A percentile compares a stretch with the other conserved stretches of the same genome.
Conservation (phyloP, 2,113 vertebrate genomes). For the Nothocercus nigrocapillus region DNA sequence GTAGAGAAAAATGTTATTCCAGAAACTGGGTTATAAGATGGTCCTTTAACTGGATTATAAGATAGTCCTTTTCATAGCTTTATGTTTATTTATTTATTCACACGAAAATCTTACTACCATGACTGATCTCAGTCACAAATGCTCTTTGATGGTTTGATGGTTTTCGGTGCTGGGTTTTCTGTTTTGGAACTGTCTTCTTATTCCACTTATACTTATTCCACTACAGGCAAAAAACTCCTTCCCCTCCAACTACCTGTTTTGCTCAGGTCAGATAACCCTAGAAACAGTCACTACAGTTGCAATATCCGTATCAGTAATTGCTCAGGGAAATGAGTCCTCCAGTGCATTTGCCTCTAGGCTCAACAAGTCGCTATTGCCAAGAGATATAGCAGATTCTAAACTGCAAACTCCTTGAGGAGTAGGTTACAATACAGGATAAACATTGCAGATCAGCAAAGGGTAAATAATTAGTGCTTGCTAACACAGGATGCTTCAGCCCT, state of each 20-base stretch:
- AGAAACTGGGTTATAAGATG: neutral
- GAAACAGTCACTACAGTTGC: conserved; percentile 68
- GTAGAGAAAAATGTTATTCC: neutral
- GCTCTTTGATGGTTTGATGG: neutral
- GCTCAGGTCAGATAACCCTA: conserved; percentile 1
- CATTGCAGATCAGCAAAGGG: conserved; percentile 41
- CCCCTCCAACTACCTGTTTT: conserved; percentile 19
- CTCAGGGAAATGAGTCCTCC: conserved; percentile 62
- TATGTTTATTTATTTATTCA: neutral
- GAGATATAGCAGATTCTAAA: conserved; percentile 3
- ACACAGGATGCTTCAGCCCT: neutral
- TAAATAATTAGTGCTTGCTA: neutral
- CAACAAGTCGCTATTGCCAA: conserved; percentile 40
- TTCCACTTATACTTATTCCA: neutral
- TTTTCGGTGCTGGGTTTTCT: neutral
- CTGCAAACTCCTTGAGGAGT: conserved; percentile 10
- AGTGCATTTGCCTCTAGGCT: conserved; percentile 32
- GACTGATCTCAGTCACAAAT: neutral
- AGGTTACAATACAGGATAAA: conserved; percentile 56
- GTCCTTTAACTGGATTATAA: neutral
- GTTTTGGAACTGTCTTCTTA: conserved; percentile 13
- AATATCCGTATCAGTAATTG: conserved; percentile 45
- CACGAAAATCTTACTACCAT: neutral
- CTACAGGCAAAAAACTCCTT: conserved; percentile 20
- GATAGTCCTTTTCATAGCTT: neutral